phyloP scores from a whole-genome alignment of 2,797 vertebrate species.

The Acanthopagrus latus region DNA sequence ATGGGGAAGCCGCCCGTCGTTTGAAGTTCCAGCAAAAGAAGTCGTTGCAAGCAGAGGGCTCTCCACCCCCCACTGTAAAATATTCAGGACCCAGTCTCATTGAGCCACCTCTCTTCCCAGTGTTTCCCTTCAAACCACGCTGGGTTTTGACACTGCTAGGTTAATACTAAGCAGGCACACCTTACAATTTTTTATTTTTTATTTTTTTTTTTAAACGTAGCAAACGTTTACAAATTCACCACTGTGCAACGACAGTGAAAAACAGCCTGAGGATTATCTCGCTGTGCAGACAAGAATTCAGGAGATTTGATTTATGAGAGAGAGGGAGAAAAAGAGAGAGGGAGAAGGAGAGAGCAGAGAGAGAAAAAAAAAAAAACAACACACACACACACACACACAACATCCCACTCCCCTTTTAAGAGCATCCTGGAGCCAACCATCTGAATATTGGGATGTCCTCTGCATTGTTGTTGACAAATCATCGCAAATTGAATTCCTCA shows the following conservation, averaged over 20 bases:
- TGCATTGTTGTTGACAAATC: conserved; percentile 80
- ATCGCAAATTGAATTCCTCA: conserved; percentile 78
- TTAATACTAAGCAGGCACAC: conserved; percentile 68
- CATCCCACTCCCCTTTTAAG: conserved; percentile 42
- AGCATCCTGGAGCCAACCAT: conserved; percentile 60
- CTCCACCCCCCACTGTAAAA: conserved; percentile 81
- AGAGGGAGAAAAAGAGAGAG: conserved; percentile 25
- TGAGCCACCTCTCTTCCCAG: conserved; percentile 73
- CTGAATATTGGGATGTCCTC: conserved; percentile 66
- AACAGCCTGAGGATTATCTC: conserved; percentile 83
- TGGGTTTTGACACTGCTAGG: conserved; percentile 65
- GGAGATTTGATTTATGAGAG: conserved; percentile 80
- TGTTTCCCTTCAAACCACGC: conserved; percentile 64
- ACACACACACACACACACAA: too few species aligned
- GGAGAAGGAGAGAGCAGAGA: background rate
- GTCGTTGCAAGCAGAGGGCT: conserved; percentile 64
- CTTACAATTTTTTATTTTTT: too few species aligned
- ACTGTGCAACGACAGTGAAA: conserved; percentile 70
- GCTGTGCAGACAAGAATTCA: conserved; percentile 79
- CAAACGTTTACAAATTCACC: conserved; percentile 78
- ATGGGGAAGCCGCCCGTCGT: conserved; percentile 82
- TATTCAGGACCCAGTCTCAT: conserved; percentile 82
- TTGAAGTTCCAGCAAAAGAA: conserved; percentile 85
- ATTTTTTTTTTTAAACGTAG: too few species aligned
- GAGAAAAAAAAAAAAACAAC: background rate